Base-by-base conservation (phyloP, 2,113 vertebrate species). In the Melospiza melodia region DNA sequence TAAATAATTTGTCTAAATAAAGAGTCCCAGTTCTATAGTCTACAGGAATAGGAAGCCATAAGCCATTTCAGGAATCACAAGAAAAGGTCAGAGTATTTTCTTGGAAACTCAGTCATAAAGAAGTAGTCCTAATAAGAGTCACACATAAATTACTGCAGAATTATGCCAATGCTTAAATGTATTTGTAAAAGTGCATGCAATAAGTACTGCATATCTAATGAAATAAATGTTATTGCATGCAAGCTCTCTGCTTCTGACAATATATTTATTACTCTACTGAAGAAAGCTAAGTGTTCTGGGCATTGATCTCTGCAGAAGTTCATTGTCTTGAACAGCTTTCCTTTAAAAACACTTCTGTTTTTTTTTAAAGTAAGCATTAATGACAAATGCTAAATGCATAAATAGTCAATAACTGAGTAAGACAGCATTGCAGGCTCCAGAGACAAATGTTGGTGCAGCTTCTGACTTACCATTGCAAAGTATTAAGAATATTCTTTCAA, bases 161-260 rank as follows among this genome's bases (percentile, higher is more conserved):
- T 85, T 97, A 96, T 95, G 91, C 72, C 75, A 93, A 89, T 77
- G 74, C 44, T 95, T 73, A 96, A 95, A 88, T 81, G 79, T 90
- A 92, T 97, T 86, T 93, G n/a, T 72, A 90, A 89, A 96, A 85
- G 81, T 75, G 51, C 87, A 87, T 95, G 66, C 94, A 92, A 57
- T 87, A 95, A 96, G 65, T 93, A n/a, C 74, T 97, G 93, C 89
- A 84, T 88, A 92, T 69, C 41, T 96, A 97, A 97, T 97, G 92
- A 93, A 96, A 97, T 93, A 89, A 94, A 97, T 89, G 81, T 54
- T 94, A 76, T 54, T 89, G 63, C 73, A 94, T 28, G 30, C 80
- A 93, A 74, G 63, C 86, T 93, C 46, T 87, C 63, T 93, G 57
- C 55, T 94, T 87, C 61, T 67, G 74, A 61, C 71, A 93, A 93